Conservation (phyloP, 2,797 vertebrate species). For the Malacoctenus gilli region DNA sequence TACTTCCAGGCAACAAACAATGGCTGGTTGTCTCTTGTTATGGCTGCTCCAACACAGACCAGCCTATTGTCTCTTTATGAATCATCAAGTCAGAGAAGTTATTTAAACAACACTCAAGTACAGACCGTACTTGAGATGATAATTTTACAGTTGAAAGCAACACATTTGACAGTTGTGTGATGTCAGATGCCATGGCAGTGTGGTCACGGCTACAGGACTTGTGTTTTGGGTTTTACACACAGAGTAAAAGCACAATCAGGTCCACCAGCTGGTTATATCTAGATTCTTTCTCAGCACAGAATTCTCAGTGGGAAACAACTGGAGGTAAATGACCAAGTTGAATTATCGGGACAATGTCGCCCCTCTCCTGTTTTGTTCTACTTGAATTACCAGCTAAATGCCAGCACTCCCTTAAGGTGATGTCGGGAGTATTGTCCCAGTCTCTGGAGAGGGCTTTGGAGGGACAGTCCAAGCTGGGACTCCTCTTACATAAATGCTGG, state of each 20-base stretch:
- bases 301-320: slow-evolving; percentile 4
- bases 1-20: slow-evolving; percentile 50
- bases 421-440: slow-evolving; percentile 56
- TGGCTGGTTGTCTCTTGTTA: slow-evolving; percentile 28
- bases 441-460: slow-evolving; percentile 20
- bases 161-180: no score
- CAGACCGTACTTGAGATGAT: no score
- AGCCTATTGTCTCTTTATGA: no score
- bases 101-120: no score
- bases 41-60: slow-evolving; percentile 5
- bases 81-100: no score
- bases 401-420: slow-evolving; percentile 40
- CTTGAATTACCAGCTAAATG: slow-evolving; percentile 64
- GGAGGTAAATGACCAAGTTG: not conserved
- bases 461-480: slow-evolving; percentile 14
- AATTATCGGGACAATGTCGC: slow-evolving; percentile 40
- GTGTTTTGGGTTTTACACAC: no score
- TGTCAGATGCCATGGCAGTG: no score
- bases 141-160: no score
- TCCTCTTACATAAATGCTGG: slow-evolving; percentile 48
- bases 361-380: slow-evolving; percentile 35
- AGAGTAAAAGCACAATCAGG: no score
- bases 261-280: no score
- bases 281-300: no score
- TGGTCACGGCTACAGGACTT: no score